Evolutionary conservation across 1,140 invertebrate genomes (phyloP).

Genomic region (Pararge aegeria): DNA sequence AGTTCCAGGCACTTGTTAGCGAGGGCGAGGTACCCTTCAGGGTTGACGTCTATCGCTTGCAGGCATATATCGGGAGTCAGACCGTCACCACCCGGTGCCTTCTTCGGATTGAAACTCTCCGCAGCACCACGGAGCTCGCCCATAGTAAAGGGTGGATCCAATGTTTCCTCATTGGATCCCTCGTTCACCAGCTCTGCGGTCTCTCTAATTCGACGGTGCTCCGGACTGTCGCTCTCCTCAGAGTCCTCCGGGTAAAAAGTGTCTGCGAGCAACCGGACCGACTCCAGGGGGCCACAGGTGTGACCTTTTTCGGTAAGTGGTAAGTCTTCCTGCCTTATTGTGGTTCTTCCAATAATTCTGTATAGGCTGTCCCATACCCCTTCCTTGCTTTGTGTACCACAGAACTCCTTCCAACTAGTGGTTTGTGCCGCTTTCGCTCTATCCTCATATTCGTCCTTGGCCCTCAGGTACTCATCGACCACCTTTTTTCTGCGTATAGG

Average conservation of each 20-base stretch:
- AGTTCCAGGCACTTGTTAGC: slow-evolving; percentile 9
- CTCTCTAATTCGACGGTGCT: slow-evolving; percentile 10
- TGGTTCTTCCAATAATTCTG: slow-evolving; percentile 11
- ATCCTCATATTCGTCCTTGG: slow-evolving; percentile 1
- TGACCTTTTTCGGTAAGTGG: slow-evolving; percentile 5
- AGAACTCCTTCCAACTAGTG: slow-evolving; percentile 34
- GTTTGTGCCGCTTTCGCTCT: slow-evolving; percentile 3
- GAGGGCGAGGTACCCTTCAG: background rate
- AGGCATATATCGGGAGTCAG: slow-evolving; percentile 23
- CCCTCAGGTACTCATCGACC: slow-evolving; percentile 13
- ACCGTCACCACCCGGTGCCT: slow-evolving; percentile 24
- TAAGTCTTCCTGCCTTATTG: slow-evolving; percentile 21
- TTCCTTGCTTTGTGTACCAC: slow-evolving; percentile 28
- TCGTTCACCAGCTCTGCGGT: slow-evolving; percentile 7
- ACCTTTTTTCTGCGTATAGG: slow-evolving; percentile 6
- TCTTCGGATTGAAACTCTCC: slow-evolving; percentile 15
- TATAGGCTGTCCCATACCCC: slow-evolving; percentile 23
- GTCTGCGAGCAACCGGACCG: slow-evolving; percentile 19
- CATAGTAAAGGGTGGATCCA: background rate
- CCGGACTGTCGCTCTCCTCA: background rate
- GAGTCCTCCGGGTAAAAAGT: slow-evolving; percentile 30
- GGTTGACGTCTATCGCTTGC: background rate
- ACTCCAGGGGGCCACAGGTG: slow-evolving; percentile 8
- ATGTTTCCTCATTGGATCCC: background rate
- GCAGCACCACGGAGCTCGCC: background rate